These are phyloP conservation scores for Erannis defoliaria DNA, from an alignment of 2,888 invertebrate species.

Conservation along the genomic window DNA sequence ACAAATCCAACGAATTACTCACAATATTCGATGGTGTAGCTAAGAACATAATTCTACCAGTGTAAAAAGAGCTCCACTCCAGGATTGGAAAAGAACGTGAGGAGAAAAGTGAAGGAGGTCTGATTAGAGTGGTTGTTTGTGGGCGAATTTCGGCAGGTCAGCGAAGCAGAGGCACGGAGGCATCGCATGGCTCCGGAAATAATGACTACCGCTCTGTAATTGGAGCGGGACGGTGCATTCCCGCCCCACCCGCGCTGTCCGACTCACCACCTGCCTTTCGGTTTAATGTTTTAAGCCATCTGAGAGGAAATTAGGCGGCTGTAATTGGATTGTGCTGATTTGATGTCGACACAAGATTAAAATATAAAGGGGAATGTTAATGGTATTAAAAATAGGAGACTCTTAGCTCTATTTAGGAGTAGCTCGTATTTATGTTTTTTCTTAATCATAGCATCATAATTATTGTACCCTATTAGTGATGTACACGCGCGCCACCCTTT, in stretches of 20 bases:
- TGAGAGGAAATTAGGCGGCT: conserved; percentile 44
- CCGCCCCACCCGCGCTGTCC: conserved; percentile 13
- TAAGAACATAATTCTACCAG: conserved; percentile 55
- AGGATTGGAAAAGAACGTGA: not conserved
- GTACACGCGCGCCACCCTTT: no score
- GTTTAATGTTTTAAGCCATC: conserved; percentile 49
- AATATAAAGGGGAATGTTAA: conserved; percentile 15
- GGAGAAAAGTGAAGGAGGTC: conserved; percentile 46
- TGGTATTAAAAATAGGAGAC: conserved; percentile 14
- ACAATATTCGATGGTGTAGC: conserved; percentile 56
- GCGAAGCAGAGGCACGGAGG: conserved; percentile 66
- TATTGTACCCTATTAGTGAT: no score
- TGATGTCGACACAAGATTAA: conserved; percentile 34
- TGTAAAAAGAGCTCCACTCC: conserved; percentile 35
- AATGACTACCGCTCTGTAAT: conserved; percentile 83
- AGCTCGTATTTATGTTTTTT: not conserved
- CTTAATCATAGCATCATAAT: not conserved
- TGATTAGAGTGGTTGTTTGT: conserved; percentile 55
- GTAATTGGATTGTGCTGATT: conserved; percentile 44
- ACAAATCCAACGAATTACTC: conserved; percentile 56
- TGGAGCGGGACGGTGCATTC: conserved; percentile 73
- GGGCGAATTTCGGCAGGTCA: conserved; percentile 74
- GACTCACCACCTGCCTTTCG: conserved; percentile 46
- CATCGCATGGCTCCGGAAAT: conserved; percentile 78
- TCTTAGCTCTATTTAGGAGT: conserved; percentile 1